Percentiles rank a stretch among this genome's conserved stretches.
Evolutionary conservation across 2,113 vertebrate genomes (phyloP).

Genomic region (Menidia beryllina): DNA sequence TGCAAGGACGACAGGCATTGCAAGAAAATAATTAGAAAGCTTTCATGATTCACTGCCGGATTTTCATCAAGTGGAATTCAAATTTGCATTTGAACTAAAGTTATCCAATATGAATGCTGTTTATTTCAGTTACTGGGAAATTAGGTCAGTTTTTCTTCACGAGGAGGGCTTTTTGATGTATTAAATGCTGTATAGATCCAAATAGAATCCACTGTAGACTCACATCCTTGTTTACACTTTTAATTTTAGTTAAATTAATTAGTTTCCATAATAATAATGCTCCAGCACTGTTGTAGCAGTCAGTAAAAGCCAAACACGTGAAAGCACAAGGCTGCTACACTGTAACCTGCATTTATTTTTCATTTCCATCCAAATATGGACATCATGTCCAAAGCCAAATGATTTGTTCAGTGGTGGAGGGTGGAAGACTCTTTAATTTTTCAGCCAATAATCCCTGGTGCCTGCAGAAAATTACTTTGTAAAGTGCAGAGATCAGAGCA

Average conservation of each 20-base stretch:
- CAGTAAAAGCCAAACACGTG: conserved; percentile 12
- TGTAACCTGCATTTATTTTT: conserved; percentile 1
- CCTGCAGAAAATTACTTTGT: conserved; percentile 3
- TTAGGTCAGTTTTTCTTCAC: neutral
- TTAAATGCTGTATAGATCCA: neutral
- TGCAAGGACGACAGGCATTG: too few species aligned
- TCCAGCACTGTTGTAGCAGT: accelerated
- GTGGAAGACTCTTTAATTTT: conserved; percentile 8
- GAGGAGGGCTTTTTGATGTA: too few species aligned
- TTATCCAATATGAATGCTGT: neutral
- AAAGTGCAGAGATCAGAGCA: neutral
- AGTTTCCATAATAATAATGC: too few species aligned
- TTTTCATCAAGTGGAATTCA: too few species aligned
- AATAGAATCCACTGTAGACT: neutral
- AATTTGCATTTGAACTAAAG: too few species aligned
- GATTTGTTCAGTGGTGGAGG: conserved; percentile 13
- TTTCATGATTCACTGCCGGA: too few species aligned
- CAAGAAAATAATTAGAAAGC: too few species aligned
- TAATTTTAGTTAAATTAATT: too few species aligned
- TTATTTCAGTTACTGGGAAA: neutral
- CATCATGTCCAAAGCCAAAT: conserved; percentile 23
- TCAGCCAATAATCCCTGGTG: conserved; percentile 9
- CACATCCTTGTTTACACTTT: too few species aligned
- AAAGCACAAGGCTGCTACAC: neutral
- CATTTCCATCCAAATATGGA: conserved; percentile 48